phyloP scores from a whole-genome alignment of 2,888 invertebrate species.

The Tinea pellionella region DNA sequence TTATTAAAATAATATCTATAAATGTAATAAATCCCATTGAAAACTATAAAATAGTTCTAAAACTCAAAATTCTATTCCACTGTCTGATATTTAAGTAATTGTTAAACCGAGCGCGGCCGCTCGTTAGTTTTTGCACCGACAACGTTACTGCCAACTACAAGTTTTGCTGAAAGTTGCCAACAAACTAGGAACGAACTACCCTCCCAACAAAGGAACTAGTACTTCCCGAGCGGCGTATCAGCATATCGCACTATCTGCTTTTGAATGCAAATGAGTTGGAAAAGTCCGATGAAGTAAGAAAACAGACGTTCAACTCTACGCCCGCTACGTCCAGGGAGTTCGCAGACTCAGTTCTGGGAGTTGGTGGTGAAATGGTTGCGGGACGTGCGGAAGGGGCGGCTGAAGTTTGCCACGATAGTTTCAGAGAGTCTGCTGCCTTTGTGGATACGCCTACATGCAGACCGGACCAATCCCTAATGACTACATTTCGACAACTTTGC shows the following conservation, averaged over 20 bases:
- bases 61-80: constrained; percentile 4
- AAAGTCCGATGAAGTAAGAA: constrained; percentile 62
- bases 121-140: constrained; percentile 44
- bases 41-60: constrained; percentile 1
- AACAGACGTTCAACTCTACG: constrained; percentile 30
- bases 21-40: not conserved
- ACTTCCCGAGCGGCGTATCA: constrained; percentile 36
- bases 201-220: constrained; percentile 52
- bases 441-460: constrained; percentile 34
- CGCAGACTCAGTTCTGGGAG: constrained; percentile 7
- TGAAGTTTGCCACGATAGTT: constrained; percentile 39
- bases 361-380: constrained; percentile 16
- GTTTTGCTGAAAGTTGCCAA: constrained; percentile 53
- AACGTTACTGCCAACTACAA: constrained; percentile 56
- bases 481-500: not conserved
- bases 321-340: constrained; percentile 14
- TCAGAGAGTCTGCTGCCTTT: constrained; percentile 26
- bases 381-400: constrained; percentile 14
- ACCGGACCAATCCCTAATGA: constrained; percentile 25
- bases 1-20: too few species aligned
- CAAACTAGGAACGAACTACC: constrained; percentile 21
- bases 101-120: constrained; percentile 63
- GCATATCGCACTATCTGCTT: constrained; percentile 65
- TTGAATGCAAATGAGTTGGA: constrained; percentile 69
- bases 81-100: constrained; percentile 32